Conservation (phyloP, 1,140 invertebrate species). For the Tetragonula clypearis region DNA sequence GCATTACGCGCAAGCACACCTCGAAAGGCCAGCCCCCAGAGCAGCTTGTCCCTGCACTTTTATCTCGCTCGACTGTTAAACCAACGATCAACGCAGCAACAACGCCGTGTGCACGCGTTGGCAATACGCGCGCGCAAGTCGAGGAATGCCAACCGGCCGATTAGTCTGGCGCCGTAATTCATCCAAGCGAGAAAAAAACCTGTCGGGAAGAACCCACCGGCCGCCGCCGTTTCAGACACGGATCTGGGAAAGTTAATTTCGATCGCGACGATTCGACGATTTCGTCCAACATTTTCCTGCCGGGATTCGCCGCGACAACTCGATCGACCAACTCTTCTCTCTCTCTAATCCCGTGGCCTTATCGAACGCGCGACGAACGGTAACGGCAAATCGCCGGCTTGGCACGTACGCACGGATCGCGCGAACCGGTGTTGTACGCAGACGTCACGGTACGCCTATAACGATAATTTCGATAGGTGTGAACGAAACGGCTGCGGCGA, state of each 20-base stretch:
- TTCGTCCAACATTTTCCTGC: not conserved
- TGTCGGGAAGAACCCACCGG: slow-evolving; percentile 1
- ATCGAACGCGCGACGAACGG: slow-evolving; percentile 29
- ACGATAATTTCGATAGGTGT: slow-evolving; percentile 79
- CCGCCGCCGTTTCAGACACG: not conserved
- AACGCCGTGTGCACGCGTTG: slow-evolving; percentile 38
- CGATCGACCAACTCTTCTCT: no score
- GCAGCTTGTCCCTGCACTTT: slow-evolving; percentile 27
- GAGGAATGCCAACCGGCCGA: slow-evolving; percentile 53
- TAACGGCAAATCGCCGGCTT: slow-evolving; percentile 40
- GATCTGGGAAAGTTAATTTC: not conserved
- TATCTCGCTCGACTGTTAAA: slow-evolving; percentile 48
- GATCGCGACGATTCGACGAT: not conserved
- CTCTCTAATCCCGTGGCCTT: no score
- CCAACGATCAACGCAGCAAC: not conserved
- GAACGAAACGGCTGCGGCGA: slow-evolving; percentile 69
- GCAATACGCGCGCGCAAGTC: slow-evolving; percentile 33
- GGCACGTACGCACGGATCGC: no score
- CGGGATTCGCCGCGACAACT: no score
- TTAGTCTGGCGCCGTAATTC: slow-evolving; percentile 44
- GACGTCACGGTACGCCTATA: slow-evolving; percentile 73
- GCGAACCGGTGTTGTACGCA: slow-evolving; percentile 59
- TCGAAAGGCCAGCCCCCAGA: not conserved
- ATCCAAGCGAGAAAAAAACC: slow-evolving; percentile 1
- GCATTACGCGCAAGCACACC: slow-evolving; percentile 11